Evolutionary conservation across 2,113 vertebrate genomes (phyloP).

Genomic region (Rhinolophus ferrumequinum): DNA sequence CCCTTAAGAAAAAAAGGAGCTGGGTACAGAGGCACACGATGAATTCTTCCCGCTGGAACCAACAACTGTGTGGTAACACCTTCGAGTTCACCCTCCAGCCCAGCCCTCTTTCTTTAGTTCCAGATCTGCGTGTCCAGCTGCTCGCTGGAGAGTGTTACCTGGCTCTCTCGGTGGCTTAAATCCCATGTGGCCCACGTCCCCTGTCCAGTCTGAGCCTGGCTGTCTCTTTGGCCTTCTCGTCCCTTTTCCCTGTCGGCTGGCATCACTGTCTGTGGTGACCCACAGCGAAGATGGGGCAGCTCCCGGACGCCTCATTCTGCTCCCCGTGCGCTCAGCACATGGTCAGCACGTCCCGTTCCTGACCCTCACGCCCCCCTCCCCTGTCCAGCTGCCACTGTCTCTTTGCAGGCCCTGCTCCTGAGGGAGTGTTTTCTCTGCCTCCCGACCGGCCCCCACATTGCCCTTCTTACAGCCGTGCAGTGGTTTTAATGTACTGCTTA

Average conservation of each 20-base stretch:
- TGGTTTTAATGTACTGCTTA: background rate
- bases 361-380: background rate
- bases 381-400: background rate
- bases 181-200: background rate
- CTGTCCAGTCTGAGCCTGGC: background rate
- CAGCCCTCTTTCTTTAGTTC: background rate
- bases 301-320: background rate
- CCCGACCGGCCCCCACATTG: background rate
- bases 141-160: background rate
- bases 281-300: background rate
- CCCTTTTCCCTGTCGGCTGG: background rate
- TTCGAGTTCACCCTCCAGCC: background rate
- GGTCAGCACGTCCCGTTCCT: background rate
- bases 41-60: background rate
- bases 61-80: fast-evolving
- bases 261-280: background rate
- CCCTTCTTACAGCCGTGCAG: background rate
- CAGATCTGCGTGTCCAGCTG: background rate
- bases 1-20: background rate
- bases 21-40: background rate
- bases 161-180: background rate
- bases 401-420: background rate
- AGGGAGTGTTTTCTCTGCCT: background rate
- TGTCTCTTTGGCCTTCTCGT: background rate
- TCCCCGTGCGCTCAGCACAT: background rate